These are phyloP conservation scores for Melikaiella ostensackeni DNA, from an alignment of 2,888 invertebrate genomes.

Conservation along the genomic window DNA sequence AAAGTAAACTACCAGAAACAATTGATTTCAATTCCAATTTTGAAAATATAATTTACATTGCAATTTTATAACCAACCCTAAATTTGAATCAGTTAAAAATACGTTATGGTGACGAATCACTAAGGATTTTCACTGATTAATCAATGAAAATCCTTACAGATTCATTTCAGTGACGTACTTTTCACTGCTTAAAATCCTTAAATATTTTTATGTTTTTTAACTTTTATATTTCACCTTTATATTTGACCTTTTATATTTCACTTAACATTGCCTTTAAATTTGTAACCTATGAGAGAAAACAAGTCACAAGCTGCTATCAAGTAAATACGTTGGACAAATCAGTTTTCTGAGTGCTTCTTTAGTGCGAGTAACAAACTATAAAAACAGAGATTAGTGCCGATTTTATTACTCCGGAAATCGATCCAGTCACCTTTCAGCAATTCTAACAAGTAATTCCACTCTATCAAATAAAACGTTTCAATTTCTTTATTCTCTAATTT, in stretches of 20 bases:
- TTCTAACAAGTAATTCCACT: neutral
- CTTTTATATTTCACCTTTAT: too few species aligned
- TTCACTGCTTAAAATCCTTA: too few species aligned
- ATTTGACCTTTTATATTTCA: too few species aligned
- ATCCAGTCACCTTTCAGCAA: neutral
- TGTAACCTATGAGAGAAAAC: neutral
- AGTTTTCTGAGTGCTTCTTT: neutral
- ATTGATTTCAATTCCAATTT: neutral
- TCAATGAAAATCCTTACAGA: too few species aligned
- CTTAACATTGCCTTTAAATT: neutral
- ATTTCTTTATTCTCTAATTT: neutral
- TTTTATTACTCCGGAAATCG: constrained; percentile 2
- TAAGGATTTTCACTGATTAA: too few species aligned
- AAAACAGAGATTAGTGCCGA: constrained; percentile 12
- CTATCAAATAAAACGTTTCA: neutral
- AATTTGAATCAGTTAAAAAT: too few species aligned
- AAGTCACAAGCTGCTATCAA: too few species aligned
- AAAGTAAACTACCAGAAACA: neutral
- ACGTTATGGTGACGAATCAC: too few species aligned
- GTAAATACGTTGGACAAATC: neutral
- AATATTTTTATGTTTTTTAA: too few species aligned
- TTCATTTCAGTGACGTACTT: too few species aligned
- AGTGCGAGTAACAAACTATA: constrained; percentile 2
- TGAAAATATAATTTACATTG: neutral
- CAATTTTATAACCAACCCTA: neutral